Evolutionary conservation across 2,113 vertebrate genomes (phyloP), one percentile per base, ranked within the genome.

Genomic region (Stigmatopora argus): DNA sequence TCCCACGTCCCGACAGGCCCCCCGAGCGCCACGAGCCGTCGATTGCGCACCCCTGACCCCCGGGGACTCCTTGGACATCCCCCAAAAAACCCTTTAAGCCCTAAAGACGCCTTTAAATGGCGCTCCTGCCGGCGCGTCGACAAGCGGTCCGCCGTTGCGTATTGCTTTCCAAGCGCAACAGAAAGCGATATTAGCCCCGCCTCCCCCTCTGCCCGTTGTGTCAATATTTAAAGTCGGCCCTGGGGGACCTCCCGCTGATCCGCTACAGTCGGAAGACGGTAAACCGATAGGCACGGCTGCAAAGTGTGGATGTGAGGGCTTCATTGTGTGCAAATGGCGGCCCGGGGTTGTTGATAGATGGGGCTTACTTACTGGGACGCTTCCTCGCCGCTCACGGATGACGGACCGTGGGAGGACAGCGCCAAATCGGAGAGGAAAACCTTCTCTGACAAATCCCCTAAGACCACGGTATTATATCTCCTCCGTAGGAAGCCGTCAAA

Each of bases 101-200:
- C 60, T 71, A 41, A 35, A 62, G 65, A 64, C 65, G 48, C 69
- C 73, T 69, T 85, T 70, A 75, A 78, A 77, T 23, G 31, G 41
- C 61, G 31, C 64, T 59, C 51, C 48, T 67, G 59, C 61, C 26
- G 49, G 31, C 66, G 10, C 51, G 70, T 23, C 63, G 62, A 78
- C 57, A 77, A 71, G 31, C 26, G 1, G 2, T 10, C 57, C 64
- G 52, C 58, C 38, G 19, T 4, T 38, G 6, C 59, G 63, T 76
- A 84, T 88, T 85, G 53, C 67, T 85, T 85, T n/a, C 66, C 88
- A 86, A 87, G 77, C 70, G 67, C 82, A 86, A 86, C 84, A 88
- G 48, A 86, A 82, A 82, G 62, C 69, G 71, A 81, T 83, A 84
- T 83, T 78, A 71, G 47, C 70, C 75, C 79, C 80, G 80, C 83